Evolutionary conservation across 2,888 invertebrate genomes (phyloP).

Genomic region (Philereme vetulata): DNA sequence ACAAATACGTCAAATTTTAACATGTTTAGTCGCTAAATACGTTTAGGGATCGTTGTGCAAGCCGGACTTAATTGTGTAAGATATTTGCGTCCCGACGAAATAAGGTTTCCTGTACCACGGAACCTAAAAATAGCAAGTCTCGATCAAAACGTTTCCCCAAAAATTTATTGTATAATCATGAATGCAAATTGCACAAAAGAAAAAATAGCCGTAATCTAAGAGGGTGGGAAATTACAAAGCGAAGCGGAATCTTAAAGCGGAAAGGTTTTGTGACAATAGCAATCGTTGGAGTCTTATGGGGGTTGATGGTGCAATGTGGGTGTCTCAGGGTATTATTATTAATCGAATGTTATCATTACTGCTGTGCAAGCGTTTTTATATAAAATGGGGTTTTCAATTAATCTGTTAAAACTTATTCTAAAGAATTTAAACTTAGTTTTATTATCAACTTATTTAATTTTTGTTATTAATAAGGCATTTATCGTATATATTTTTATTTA

Average conservation of each 20-base stretch:
- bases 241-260: slow-evolving; percentile 26
- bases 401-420: too few relatives aligned
- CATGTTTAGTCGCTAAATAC: too few relatives aligned
- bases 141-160: slow-evolving; percentile 39
- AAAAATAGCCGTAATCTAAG: slow-evolving; percentile 46
- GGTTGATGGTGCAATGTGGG: slow-evolving; percentile 34
- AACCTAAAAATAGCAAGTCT: neutral
- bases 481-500: too few relatives aligned
- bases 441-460: too few relatives aligned
- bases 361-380: neutral
- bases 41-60: too few relatives aligned
- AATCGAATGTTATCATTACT: slow-evolving; percentile 23
- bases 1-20: too few relatives aligned
- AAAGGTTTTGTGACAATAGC: slow-evolving; percentile 37
- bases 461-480: too few relatives aligned
- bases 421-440: too few relatives aligned
- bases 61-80: too few relatives aligned
- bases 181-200: slow-evolving; percentile 56
- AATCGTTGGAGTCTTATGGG: slow-evolving; percentile 34
- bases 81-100: too few relatives aligned
- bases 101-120: too few relatives aligned
- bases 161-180: slow-evolving; percentile 55
- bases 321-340: slow-evolving; percentile 24
- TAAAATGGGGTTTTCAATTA: too few relatives aligned
- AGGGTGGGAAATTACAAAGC: slow-evolving; percentile 34